phyloP scores from a whole-genome alignment of 1,140 invertebrate species.

The Holcopasites calliopsidis region DNA sequence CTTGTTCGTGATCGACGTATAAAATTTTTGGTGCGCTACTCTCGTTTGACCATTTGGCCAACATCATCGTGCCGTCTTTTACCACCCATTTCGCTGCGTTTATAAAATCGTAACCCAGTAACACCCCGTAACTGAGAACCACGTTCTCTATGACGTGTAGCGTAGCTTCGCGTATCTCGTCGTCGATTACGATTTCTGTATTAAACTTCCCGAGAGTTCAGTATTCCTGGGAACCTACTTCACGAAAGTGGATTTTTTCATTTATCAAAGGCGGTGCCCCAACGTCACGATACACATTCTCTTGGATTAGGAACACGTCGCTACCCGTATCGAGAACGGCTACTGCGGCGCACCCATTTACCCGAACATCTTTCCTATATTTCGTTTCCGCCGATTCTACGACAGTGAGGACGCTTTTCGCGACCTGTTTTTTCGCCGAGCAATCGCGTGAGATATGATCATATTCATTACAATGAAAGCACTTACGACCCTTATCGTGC shows the following conservation, averaged over 20 bases:
- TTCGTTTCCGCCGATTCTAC: neutral
- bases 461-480: neutral
- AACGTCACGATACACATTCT: neutral
- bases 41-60: too few relatives aligned
- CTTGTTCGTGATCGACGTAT: too few relatives aligned
- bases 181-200: neutral
- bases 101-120: too few relatives aligned
- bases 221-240: too few relatives aligned
- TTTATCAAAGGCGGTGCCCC: neutral
- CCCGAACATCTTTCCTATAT: neutral
- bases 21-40: too few relatives aligned
- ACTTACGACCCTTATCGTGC: neutral
- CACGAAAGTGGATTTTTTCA: neutral
- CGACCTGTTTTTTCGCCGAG: neutral
- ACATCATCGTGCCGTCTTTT: too few relatives aligned
- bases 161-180: neutral
- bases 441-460: slow-evolving; percentile 3
- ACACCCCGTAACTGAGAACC: too few relatives aligned
- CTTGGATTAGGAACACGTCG: neutral
- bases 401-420: neutral
- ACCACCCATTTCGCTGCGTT: too few relatives aligned
- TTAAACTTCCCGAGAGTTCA: neutral
- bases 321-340: neutral
- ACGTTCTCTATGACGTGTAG: too few relatives aligned
- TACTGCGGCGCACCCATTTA: neutral